Evolutionary conservation across 2,888 invertebrate genomes (phyloP), one percentile per base, ranked within the genome.

Genomic region (Nomada hirtipes): DNA sequence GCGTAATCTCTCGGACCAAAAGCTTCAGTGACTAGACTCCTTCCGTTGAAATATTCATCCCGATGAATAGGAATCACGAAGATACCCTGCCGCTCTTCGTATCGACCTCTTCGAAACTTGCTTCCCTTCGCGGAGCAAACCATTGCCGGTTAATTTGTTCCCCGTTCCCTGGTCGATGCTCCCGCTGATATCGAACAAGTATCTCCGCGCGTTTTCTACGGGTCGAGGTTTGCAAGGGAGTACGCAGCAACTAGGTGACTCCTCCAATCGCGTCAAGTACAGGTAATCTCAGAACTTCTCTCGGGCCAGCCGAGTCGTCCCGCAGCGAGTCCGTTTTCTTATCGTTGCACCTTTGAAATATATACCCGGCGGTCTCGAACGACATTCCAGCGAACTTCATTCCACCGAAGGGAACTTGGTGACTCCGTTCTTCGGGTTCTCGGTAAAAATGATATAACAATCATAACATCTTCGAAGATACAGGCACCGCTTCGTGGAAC

Each of bases 241-340:
- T 76, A 26, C 26, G 23, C 50, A 47, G 71, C 63, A 55, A 61
- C 61, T 52, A 44, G 47, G 50, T 59, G 50, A 26, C 60, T 72
- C 50, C 53, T 11, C 60, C 18, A 44, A 69, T 67, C 42, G 55
- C 15, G 26, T 50, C 29, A 71, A 44, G 57, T 15, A 23, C 47
- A 57, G 67, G 65, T 36, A 71, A 55, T 15, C 60, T 23, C 15
- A 53, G 20, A 68, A 71, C 4, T 52, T 52, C 68, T 29, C 61
- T 68, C 83, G 82, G 77, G 2, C 83, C 83, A 82, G 83, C 73
- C 77, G 83, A 77, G 70, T 47, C 29, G 23, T 13, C 7, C 15
- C 1, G 13, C 13, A 11, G 10, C 23, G 59, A 47, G 47, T 44
- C 42, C 20, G 59, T 47, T 53, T 26, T 7, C 65, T 29, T 26